Evolutionary conservation across 2,797 vertebrate genomes (phyloP).

Genomic region (Dromococcyx pavoninus): DNA sequence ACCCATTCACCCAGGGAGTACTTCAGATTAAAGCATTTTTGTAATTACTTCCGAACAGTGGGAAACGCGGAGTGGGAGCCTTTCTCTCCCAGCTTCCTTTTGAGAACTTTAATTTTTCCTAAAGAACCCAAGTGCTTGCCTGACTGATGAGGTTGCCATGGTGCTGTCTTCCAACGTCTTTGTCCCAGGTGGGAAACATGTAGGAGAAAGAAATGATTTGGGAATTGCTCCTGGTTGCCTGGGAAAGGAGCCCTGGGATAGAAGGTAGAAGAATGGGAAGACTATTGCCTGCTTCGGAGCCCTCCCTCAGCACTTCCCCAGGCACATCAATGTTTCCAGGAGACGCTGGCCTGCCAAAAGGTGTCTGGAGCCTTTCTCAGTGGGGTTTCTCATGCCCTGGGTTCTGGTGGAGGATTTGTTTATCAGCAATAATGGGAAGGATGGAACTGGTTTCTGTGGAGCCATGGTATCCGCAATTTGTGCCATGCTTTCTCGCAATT

Average conservation of each 20-base stretch:
- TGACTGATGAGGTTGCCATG: slow-evolving; percentile 79
- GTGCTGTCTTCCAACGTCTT: slow-evolving; percentile 71
- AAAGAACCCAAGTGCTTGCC: slow-evolving; percentile 70
- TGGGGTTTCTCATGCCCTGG: slow-evolving; percentile 64
- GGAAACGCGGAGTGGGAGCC: slow-evolving; percentile 71
- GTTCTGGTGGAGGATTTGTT: background rate
- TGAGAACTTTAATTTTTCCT: slow-evolving; percentile 76
- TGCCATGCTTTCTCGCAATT: background rate
- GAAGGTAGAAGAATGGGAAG: slow-evolving; percentile 64
- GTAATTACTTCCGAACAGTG: slow-evolving; percentile 77
- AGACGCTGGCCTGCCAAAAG: background rate
- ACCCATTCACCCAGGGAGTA: slow-evolving; percentile 59
- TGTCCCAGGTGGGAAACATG: slow-evolving; percentile 84
- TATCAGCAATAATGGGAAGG: background rate
- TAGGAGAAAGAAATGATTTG: slow-evolving; percentile 79
- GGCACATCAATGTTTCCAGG: slow-evolving; percentile 18
- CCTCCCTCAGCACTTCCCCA: slow-evolving; percentile 40
- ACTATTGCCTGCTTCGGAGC: slow-evolving; percentile 50
- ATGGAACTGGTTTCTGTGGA: background rate
- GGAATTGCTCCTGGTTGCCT: slow-evolving; percentile 81
- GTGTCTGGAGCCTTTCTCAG: slow-evolving; percentile 21
- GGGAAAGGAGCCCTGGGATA: slow-evolving; percentile 75
- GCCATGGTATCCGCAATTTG: background rate
- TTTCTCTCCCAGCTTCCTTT: slow-evolving; percentile 77
- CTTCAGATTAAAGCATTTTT: slow-evolving; percentile 71